Base-by-base conservation (phyloP, 92 coral and sea anemone genomes). In the Heteractis magnifica region DNA sequence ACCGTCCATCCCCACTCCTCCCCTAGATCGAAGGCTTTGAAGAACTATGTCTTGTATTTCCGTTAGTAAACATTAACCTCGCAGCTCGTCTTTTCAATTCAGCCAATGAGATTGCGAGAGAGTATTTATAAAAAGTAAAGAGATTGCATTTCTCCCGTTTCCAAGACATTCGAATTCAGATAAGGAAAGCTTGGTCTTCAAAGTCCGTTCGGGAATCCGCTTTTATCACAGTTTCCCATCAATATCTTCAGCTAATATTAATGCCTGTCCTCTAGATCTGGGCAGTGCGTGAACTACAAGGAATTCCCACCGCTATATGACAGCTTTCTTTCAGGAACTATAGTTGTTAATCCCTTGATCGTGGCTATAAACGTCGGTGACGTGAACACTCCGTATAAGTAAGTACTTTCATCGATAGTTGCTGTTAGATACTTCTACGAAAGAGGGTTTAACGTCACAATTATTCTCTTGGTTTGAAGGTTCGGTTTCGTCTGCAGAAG, bases 121-220 rank as follows among this genome's bases (percentile, higher is more conserved):
- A 60, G 59, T 76, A 76, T 81, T 81, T 81, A 68, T 81, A 81
- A 20, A 68, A 68, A 13, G 26, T 21, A 68, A 68, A 16, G 26
- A 21, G 49, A 68, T 68, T 68, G 73, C 73, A 68, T 68, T 68
- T 21, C 73, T 11, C 26, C 26, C 15, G 49, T 48, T 6, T 81
- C 73, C 23, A 50, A 70, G 48, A 48, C 68, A 70, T 23, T 75
- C 60, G 44, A 56, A 81, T 81, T 62, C 44, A 10, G 64, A 65
- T 71, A 52, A 68, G 72, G 56, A 81, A 76, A 76, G 62, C 79
- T 76, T 76, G 79, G 52, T 52, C 79, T 68, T 68, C 79, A 76
- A 76, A 62, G 49, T 76, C 55, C 83, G n/a, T n/a, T 59, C 21
- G 77, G 41, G 77, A 71, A 49, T 70, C 55, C 44, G 44, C 44